Percentiles rank a stretch among this genome's conserved stretches.
Evolutionary conservation across 2,888 invertebrate genomes (phyloP).

Genomic region (Chymomyza amoena): DNA sequence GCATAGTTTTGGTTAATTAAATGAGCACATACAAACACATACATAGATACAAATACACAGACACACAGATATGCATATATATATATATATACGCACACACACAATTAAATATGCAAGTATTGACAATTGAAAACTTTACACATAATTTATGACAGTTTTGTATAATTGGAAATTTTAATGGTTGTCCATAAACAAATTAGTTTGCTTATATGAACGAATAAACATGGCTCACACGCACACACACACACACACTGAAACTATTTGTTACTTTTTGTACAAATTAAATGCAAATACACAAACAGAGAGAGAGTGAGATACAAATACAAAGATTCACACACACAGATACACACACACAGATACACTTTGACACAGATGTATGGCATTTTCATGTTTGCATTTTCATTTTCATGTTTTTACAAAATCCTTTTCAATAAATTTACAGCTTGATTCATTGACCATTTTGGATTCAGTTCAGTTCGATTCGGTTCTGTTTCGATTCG

Average conservation of each 20-base stretch:
- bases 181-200: conserved; percentile 55
- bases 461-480: conserved; percentile 6
- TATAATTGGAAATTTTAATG: conserved; percentile 63
- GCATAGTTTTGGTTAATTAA: conserved; percentile 33
- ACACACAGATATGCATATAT: conserved; percentile 5
- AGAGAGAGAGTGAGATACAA: neutral
- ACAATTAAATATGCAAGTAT: conserved; percentile 3
- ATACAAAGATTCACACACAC: neutral
- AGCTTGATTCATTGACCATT: neutral
- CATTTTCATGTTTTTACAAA: conserved; percentile 23
- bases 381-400: conserved; percentile 4
- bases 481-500: conserved; percentile 43
- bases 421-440: conserved; percentile 41
- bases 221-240: conserved; percentile 6
- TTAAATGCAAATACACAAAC: conserved; percentile 6
- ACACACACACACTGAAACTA: neutral
- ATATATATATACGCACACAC: no score
- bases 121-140: conserved; percentile 35
- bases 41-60: conserved; percentile 1
- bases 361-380: neutral
- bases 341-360: neutral
- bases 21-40: conserved; percentile 10
- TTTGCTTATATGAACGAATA: conserved; percentile 6
- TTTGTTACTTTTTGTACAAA: neutral
- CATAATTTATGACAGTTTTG: conserved; percentile 66